Percentiles rank a stretch among this genome's conserved stretches.
These are phyloP conservation scores for Triops longicaudatus DNA, from an alignment of 1,140 invertebrate genomes.

Conservation along the genomic window DNA sequence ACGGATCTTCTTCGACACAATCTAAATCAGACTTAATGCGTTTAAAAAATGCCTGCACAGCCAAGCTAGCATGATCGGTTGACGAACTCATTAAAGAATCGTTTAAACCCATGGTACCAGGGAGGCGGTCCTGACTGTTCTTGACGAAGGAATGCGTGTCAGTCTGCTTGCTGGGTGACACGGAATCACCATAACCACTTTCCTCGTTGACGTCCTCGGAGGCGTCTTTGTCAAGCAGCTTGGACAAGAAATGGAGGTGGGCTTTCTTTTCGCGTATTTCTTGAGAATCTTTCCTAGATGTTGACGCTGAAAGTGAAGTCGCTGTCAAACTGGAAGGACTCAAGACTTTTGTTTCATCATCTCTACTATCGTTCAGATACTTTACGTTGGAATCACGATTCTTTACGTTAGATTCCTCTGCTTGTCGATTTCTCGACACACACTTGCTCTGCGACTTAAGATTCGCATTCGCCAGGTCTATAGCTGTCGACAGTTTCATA, in stretches of 20 bases:
- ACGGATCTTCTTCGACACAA: constrained; percentile 36
- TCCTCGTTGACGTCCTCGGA: constrained; percentile 7
- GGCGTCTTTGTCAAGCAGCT: constrained; percentile 26
- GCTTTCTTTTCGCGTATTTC: constrained; percentile 21
- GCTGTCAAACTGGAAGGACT: too few species aligned
- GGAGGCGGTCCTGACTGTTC: not conserved
- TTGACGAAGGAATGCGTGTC: not conserved
- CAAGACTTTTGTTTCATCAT: too few species aligned
- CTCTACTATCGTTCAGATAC: too few species aligned
- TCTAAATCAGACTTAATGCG: constrained; percentile 25
- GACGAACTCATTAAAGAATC: not conserved
- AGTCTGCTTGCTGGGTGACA: not conserved
- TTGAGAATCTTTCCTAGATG: not conserved
- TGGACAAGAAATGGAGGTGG: constrained; percentile 23
- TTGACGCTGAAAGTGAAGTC: too few species aligned
- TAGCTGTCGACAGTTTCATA: not conserved
- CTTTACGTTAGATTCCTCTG: too few species aligned
- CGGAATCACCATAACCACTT: not conserved
- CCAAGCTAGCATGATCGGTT: constrained; percentile 10
- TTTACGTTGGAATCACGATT: too few species aligned
- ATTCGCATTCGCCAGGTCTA: not conserved
- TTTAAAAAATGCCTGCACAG: constrained; percentile 22
- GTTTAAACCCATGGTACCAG: not conserved
- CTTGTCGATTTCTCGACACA: too few species aligned
- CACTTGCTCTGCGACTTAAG: too few species aligned